A percentile compares a stretch with the other conserved stretches of the same genome.
phyloP scores from a whole-genome alignment of 1,140 invertebrate genomes.

The Gryllus bimaculatus region DNA sequence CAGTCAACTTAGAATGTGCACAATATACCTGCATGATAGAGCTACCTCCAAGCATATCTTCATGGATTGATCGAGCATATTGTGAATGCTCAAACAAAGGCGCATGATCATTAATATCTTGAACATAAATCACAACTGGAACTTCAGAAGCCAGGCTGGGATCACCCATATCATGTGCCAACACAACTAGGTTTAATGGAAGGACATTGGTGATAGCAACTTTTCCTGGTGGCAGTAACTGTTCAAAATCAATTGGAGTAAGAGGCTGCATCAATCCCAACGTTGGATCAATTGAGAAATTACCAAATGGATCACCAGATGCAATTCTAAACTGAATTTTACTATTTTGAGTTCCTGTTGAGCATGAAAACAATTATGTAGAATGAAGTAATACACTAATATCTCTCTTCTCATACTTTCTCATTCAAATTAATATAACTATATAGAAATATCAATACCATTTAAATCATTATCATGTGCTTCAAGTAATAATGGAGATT shows the following conservation, averaged over 20 bases:
- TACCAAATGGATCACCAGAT: constrained; percentile 54
- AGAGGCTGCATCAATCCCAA: constrained; percentile 59
- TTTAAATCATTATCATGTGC: constrained; percentile 79
- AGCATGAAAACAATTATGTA: constrained; percentile 9
- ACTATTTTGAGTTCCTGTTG: constrained; percentile 70
- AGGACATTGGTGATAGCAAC: constrained; percentile 43
- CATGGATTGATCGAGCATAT: constrained; percentile 69
- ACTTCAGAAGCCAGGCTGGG: constrained; percentile 66
- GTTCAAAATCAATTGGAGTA: constrained; percentile 69
- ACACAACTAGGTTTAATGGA: constrained; percentile 61
- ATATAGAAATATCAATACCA: constrained; percentile 39
- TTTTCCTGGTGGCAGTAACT: constrained; percentile 38
- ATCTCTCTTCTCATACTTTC: not conserved
- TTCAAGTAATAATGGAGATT: constrained; percentile 64
- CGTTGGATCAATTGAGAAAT: constrained; percentile 71
- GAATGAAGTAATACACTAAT: not conserved
- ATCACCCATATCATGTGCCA: constrained; percentile 68
- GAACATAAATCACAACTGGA: constrained; percentile 67
- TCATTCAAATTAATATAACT: not conserved
- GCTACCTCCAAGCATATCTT: constrained; percentile 70
- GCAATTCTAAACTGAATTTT: constrained; percentile 73
- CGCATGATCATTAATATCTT: constrained; percentile 79
- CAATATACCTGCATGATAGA: constrained; percentile 57
- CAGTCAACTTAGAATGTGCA: too few relatives aligned
- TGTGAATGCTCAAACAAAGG: constrained; percentile 66